These are phyloP conservation scores for Choreutis nemorana DNA, from an alignment of 2,888 invertebrate genomes.

Conservation along the genomic window DNA sequence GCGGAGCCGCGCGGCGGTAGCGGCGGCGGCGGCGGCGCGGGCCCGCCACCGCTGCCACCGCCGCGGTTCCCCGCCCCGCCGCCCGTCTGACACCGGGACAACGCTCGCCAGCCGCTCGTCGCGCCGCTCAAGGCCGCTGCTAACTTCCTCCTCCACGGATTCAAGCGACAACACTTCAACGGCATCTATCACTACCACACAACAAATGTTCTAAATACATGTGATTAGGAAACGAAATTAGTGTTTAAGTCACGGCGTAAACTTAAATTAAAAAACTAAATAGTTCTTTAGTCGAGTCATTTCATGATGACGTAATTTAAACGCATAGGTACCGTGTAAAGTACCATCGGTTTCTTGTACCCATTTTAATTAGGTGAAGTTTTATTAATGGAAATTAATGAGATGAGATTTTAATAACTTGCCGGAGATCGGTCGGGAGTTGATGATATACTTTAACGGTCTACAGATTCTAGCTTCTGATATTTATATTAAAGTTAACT, in stretches of 20 bases:
- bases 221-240: constrained; percentile 60
- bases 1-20: constrained; percentile 1
- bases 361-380: constrained; percentile 42
- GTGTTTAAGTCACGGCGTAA: constrained; percentile 57
- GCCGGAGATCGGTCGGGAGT: constrained; percentile 8
- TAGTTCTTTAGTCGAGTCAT: constrained; percentile 60
- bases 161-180: constrained; percentile 59
- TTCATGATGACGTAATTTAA: constrained; percentile 55
- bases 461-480: constrained; percentile 35
- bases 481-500: constrained; percentile 25
- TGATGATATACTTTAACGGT: constrained; percentile 14
- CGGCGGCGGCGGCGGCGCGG: constrained; percentile 73
- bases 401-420: constrained; percentile 16
- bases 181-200: constrained; percentile 58
- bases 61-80: constrained; percentile 79
- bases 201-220: constrained; percentile 66
- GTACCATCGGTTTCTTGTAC: constrained; percentile 52
- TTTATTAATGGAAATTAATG: constrained; percentile 27
- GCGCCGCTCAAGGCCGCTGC: constrained; percentile 73
- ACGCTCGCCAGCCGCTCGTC: constrained; percentile 67
- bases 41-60: constrained; percentile 84
- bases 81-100: constrained; percentile 82
- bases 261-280: constrained; percentile 32
- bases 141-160: constrained; percentile 72
- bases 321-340: constrained; percentile 54